These are phyloP conservation scores for Hydropsyche betteni DNA, from an alignment of 2,888 invertebrate species.

Conservation along the genomic window DNA sequence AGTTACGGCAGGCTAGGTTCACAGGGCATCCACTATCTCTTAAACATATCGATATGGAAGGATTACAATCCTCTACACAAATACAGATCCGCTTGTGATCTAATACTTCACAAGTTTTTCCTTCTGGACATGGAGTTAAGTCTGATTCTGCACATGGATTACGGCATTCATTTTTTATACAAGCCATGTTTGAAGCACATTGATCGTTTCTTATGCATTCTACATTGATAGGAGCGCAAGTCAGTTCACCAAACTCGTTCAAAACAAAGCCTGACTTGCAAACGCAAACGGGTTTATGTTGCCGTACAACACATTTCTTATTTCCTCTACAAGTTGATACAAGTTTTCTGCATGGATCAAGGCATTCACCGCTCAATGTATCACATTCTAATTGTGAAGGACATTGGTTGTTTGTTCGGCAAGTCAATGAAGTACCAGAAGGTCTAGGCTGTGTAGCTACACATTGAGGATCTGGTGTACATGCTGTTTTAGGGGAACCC, in stretches of 20 bases:
- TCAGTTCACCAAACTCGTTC: slow-evolving; percentile 86
- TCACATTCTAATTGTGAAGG: slow-evolving; percentile 80
- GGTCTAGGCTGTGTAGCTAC: slow-evolving; percentile 69
- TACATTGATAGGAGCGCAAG: slow-evolving; percentile 82
- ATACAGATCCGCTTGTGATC: slow-evolving; percentile 89
- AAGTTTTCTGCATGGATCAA: slow-evolving; percentile 78
- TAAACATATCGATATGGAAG: slow-evolving; percentile 86
- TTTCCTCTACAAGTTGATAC: slow-evolving; percentile 79
- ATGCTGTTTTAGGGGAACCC: slow-evolving; percentile 82
- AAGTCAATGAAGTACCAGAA: slow-evolving; percentile 67
- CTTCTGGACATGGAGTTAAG: slow-evolving; percentile 76
- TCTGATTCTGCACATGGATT: slow-evolving; percentile 81
- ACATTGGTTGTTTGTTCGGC: slow-evolving; percentile 76
- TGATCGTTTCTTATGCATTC: slow-evolving; percentile 84
- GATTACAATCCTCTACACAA: slow-evolving; percentile 87
- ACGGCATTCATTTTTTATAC: slow-evolving; percentile 83
- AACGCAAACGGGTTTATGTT: slow-evolving; percentile 85
- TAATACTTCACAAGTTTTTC: slow-evolving; percentile 87
- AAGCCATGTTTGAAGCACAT: slow-evolving; percentile 87
- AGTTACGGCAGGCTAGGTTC: slow-evolving; percentile 86
- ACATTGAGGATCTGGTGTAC: slow-evolving; percentile 83
- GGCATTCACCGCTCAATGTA: slow-evolving; percentile 74
- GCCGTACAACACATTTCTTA: slow-evolving; percentile 88
- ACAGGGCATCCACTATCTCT: slow-evolving; percentile 89
- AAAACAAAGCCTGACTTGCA: slow-evolving; percentile 90